Evolutionary conservation across 2,113 vertebrate species (phyloP).

Genomic region (Rhipidura dahli): DNA sequence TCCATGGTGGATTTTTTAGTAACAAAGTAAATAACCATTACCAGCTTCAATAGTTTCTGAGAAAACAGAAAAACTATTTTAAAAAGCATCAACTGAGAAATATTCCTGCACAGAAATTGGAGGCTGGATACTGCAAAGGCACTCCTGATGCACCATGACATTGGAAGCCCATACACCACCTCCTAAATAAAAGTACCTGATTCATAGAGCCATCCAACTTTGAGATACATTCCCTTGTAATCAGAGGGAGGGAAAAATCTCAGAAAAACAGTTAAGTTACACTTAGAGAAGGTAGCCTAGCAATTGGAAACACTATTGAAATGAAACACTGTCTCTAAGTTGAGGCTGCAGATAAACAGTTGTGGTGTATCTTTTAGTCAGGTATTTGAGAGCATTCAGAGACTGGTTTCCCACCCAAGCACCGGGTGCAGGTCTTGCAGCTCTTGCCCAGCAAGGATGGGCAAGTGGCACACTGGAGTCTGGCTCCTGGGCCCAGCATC

Average conservation of each 20-base stretch:
- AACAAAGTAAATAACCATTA: background rate
- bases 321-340: background rate
- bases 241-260: background rate
- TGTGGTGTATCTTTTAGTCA: background rate
- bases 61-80: conserved; percentile 3
- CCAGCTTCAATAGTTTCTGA: background rate
- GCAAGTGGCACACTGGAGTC: background rate
- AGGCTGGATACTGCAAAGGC: background rate
- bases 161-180: accelerated
- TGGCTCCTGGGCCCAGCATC: background rate
- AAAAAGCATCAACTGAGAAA: background rate
- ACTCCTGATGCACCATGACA: background rate
- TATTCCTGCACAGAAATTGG: background rate
- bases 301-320: background rate
- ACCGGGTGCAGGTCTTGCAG: background rate
- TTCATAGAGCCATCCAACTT: background rate
- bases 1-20: background rate
- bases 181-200: background rate
- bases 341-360: background rate
- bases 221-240: background rate
- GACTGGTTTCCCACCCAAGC: background rate
- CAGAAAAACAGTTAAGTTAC: background rate
- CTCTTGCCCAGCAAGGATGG: background rate
- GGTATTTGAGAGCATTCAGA: background rate
- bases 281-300: background rate